phyloP scores from a whole-genome alignment of 2,888 invertebrate genomes.

The Oscheius sp. region DNA sequence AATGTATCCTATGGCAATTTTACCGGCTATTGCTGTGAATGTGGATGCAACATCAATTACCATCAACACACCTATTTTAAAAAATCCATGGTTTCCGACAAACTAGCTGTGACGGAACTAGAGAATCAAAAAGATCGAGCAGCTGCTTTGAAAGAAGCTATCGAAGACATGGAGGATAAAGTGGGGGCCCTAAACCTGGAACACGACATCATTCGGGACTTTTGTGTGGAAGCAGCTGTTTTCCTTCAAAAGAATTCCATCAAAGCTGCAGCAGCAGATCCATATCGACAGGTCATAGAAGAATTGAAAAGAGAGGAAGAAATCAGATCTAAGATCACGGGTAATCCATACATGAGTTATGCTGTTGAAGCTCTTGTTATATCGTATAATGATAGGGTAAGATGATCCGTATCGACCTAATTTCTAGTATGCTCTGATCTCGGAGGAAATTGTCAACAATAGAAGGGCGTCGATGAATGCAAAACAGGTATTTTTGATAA shows the following conservation, averaged over 20 bases:
- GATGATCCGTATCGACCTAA: too few relatives aligned
- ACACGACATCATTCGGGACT: neutral
- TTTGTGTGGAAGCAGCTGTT: constrained; percentile 13
- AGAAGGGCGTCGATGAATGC: too few relatives aligned
- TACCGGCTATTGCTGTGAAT: neutral
- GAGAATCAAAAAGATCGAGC: neutral
- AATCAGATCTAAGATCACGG: too few relatives aligned
- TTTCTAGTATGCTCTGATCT: too few relatives aligned
- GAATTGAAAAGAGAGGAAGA: neutral
- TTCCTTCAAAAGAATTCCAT: constrained; percentile 8
- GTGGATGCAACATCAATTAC: neutral
- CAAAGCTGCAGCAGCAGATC: neutral
- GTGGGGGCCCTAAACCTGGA: neutral
- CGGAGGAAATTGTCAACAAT: too few relatives aligned
- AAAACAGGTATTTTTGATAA: too few relatives aligned
- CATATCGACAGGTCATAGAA: neutral
- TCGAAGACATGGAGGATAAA: too few relatives aligned
- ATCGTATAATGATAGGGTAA: too few relatives aligned
- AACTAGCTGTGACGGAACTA: neutral
- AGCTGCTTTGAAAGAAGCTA: neutral
- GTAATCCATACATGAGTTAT: too few relatives aligned
- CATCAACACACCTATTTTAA: neutral
- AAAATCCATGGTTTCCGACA: neutral
- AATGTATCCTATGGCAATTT: neutral
- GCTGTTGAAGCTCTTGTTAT: too few relatives aligned